These are phyloP conservation scores for Rhinoderma darwinii DNA, from an alignment of 2,113 vertebrate genomes.

Conservation along the genomic window DNA sequence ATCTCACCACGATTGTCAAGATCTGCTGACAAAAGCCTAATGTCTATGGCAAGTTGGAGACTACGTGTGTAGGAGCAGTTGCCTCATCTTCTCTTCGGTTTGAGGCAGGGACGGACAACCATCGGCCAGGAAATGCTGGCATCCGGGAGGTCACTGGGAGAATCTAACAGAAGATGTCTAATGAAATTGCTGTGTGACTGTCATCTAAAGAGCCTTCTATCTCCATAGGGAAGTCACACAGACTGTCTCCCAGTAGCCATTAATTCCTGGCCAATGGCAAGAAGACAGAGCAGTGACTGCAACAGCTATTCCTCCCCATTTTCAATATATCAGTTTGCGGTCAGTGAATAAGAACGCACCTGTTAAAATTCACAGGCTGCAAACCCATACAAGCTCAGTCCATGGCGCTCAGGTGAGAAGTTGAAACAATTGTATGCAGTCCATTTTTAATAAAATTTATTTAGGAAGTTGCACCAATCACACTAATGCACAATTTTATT, in stretches of 20 bases:
- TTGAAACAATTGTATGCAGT: too few relatives aligned
- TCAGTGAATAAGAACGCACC: too few relatives aligned
- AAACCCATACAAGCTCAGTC: too few relatives aligned
- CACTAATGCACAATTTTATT: too few relatives aligned
- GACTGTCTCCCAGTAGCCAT: not conserved
- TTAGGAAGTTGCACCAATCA: too few relatives aligned
- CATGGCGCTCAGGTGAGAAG: too few relatives aligned
- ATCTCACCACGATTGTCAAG: too few relatives aligned
- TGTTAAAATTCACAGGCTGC: too few relatives aligned
- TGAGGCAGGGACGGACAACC: not conserved
- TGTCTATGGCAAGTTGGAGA: not conserved
- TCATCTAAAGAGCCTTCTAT: not conserved
- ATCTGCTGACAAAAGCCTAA: not conserved
- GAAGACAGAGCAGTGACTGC: too few relatives aligned
- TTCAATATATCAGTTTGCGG: too few relatives aligned
- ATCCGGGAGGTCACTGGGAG: not conserved
- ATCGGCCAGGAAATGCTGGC: not conserved
- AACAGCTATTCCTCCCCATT: too few relatives aligned
- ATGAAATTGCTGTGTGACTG: not conserved
- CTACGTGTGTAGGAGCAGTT: not conserved
- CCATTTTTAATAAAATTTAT: too few relatives aligned
- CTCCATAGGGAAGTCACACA: not conserved
- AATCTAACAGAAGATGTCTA: not conserved
- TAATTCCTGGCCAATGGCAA: not conserved
- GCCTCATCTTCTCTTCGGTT: not conserved